Conservation (phyloP, 2,888 invertebrate species). For the Euplexia lucipara region DNA sequence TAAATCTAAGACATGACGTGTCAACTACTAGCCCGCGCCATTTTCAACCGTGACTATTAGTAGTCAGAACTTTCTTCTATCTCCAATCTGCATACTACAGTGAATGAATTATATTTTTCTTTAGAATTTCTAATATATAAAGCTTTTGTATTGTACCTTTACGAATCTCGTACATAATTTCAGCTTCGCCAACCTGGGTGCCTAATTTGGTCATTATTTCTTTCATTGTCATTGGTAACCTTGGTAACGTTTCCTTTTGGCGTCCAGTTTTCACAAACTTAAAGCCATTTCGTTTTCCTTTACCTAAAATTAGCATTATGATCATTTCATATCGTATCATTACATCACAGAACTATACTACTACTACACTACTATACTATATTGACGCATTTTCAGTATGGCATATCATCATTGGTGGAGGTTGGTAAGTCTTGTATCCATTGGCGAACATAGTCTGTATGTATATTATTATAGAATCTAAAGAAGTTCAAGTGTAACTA, state of each 20-base stretch:
- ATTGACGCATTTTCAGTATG: too few relatives aligned
- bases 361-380: too few relatives aligned
- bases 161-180: slow-evolving; percentile 38
- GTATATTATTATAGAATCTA: too few relatives aligned
- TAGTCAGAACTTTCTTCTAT: neutral
- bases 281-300: neutral
- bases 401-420: too few relatives aligned
- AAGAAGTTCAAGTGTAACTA: too few relatives aligned
- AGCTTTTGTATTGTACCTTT: slow-evolving; percentile 25
- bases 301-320: slow-evolving; percentile 12
- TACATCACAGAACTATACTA: too few relatives aligned
- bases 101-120: too few relatives aligned
- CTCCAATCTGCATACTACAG: neutral
- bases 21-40: too few relatives aligned
- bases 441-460: too few relatives aligned
- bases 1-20: too few relatives aligned
- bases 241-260: slow-evolving; percentile 6
- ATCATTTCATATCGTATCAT: neutral
- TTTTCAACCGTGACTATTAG: neutral
- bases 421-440: too few relatives aligned
- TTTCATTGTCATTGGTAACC: slow-evolving; percentile 22
- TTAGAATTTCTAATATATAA: too few relatives aligned
- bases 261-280: slow-evolving; percentile 14
- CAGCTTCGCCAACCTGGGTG: slow-evolving; percentile 18
- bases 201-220: slow-evolving; percentile 41